Evolutionary conservation across 2,113 vertebrate species (phyloP).

Genomic region (Crotalus viridis): DNA sequence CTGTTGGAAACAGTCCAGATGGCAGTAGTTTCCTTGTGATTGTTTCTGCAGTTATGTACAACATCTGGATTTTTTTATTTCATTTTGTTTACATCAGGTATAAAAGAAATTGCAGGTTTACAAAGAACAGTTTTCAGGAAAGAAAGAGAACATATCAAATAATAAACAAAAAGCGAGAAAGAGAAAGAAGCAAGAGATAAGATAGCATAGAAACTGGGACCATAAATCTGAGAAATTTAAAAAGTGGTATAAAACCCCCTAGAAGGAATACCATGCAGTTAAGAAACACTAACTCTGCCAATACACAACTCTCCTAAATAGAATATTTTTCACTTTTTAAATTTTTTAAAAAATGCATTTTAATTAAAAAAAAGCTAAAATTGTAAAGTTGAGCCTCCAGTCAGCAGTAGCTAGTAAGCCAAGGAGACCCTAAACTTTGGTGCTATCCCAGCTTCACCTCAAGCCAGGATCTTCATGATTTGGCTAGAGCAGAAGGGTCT

Average conservation of each 20-base stretch:
- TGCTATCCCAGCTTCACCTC: slow-evolving; percentile 22
- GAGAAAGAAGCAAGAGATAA: slow-evolving; percentile 22
- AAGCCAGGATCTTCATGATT: not conserved
- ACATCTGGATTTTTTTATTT: slow-evolving; percentile 48
- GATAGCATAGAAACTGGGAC: slow-evolving; percentile 63
- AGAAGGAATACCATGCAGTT: slow-evolving; percentile 64
- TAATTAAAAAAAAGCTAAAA: slow-evolving; percentile 66
- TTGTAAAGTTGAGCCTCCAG: slow-evolving; percentile 49
- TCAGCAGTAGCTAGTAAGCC: slow-evolving; percentile 56
- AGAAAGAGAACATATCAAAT: slow-evolving; percentile 50
- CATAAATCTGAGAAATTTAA: slow-evolving; percentile 69
- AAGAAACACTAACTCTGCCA: slow-evolving; percentile 67
- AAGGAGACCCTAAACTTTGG: slow-evolving; percentile 7
- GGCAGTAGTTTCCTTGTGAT: slow-evolving; percentile 69
- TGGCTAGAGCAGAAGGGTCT: not conserved
- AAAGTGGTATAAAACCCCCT: slow-evolving; percentile 68
- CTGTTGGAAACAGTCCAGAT: slow-evolving; percentile 65
- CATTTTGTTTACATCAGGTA: slow-evolving; percentile 62
- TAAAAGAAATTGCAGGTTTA: slow-evolving; percentile 63
- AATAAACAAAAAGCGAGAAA: slow-evolving; percentile 50
- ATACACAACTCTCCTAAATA: slow-evolving; percentile 59
- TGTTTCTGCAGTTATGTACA: slow-evolving; percentile 78
- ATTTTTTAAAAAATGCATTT: slow-evolving; percentile 58
- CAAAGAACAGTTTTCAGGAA: slow-evolving; percentile 52
- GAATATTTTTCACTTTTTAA: slow-evolving; percentile 43